phyloP scores from a whole-genome alignment of 2,113 vertebrate genomes.

The Peromyscus polionotus region DNA sequence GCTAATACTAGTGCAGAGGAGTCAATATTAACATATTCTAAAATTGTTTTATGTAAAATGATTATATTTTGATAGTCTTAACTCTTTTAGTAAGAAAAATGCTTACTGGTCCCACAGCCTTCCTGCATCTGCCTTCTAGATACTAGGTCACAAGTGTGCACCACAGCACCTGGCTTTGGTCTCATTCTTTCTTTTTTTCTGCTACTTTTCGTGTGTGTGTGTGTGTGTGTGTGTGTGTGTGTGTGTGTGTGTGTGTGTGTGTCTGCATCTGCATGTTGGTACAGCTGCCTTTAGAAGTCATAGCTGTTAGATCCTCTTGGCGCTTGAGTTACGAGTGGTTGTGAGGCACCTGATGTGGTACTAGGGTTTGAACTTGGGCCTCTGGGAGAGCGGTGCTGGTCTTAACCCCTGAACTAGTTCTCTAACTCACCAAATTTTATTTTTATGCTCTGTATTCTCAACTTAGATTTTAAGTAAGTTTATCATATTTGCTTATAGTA shows the following conservation, averaged over 20 bases:
- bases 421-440: background rate
- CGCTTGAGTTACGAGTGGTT: background rate
- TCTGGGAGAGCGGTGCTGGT: background rate
- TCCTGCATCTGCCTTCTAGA: background rate
- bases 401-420: background rate
- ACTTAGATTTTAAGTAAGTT: conserved; percentile 39
- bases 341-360: background rate
- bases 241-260: background rate
- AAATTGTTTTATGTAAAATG: background rate
- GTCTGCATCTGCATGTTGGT: background rate
- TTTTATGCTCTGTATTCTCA: conserved; percentile 38
- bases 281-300: background rate
- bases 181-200: background rate
- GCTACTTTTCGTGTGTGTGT: background rate
- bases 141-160: background rate
- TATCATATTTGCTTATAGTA: background rate
- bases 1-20: background rate
- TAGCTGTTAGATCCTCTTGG: background rate
- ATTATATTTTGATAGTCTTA: background rate
- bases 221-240: background rate
- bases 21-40: conserved; percentile 3
- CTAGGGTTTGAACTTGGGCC: background rate
- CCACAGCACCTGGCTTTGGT: background rate
- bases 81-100: background rate
- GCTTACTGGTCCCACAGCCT: background rate